These are phyloP conservation scores for Nomia melanderi DNA, from an alignment of 1,140 invertebrate species.

Conservation along the genomic window DNA sequence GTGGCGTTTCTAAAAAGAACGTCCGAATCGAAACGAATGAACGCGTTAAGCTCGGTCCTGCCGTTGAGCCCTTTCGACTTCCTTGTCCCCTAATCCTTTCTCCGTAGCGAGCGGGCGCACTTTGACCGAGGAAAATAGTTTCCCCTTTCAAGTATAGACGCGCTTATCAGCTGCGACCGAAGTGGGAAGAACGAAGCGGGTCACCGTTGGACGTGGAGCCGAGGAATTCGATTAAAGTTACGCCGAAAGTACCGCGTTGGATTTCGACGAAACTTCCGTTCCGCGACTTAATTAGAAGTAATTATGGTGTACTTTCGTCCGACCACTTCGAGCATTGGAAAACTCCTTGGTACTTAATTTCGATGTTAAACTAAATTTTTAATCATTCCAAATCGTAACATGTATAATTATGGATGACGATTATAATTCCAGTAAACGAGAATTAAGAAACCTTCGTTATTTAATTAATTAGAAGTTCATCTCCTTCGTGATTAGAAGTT, in stretches of 20 bases:
- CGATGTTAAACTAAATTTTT: too few relatives aligned
- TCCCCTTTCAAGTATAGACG: background rate
- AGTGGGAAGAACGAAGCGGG: background rate
- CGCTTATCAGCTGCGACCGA: background rate
- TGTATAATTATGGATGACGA: too few relatives aligned
- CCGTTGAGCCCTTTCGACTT: background rate
- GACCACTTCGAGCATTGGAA: too few relatives aligned
- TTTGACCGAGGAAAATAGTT: background rate
- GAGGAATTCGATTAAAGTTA: conserved; percentile 1
- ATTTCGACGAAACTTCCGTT: background rate
- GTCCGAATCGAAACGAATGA: too few relatives aligned
- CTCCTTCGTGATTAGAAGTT: too few relatives aligned
- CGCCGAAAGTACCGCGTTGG: background rate
- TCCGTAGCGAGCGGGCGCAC: background rate
- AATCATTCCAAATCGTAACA: too few relatives aligned
- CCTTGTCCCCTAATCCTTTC: background rate
- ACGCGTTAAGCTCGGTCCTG: too few relatives aligned
- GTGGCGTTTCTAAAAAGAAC: too few relatives aligned
- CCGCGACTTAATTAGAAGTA: background rate
- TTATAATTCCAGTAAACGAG: too few relatives aligned
- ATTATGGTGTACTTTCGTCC: background rate
- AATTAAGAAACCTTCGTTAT: too few relatives aligned
- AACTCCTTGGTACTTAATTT: too few relatives aligned
- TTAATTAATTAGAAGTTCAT: too few relatives aligned
- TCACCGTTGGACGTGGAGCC: background rate